Conservation (phyloP, 2,888 invertebrate genomes). For the Homarus gammarus region DNA sequence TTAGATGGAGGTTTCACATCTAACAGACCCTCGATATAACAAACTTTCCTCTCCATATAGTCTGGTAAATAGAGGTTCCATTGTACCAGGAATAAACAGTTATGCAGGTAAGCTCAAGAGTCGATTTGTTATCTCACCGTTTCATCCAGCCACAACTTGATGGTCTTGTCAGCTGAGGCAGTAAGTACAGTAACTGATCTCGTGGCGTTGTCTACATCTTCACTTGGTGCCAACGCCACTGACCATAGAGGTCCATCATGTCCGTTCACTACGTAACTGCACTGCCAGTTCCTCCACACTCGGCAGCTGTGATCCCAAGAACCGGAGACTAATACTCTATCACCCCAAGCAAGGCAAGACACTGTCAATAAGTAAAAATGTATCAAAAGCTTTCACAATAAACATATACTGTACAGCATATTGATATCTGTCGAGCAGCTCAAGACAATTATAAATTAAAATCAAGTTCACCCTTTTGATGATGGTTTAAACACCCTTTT, state of each 20-base stretch:
- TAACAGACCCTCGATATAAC: too few relatives aligned
- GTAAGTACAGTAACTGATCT: conserved; percentile 84
- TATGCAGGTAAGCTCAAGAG: too few relatives aligned
- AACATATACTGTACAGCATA: conserved; percentile 78
- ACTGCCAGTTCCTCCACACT: conserved; percentile 72
- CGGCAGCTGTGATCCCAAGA: conserved; percentile 75
- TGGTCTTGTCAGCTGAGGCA: conserved; percentile 94
- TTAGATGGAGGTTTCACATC: too few relatives aligned
- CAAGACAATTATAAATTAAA: not conserved
- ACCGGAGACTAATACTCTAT: conserved; percentile 86
- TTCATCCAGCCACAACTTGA: conserved; percentile 90
- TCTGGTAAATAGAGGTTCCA: too few relatives aligned
- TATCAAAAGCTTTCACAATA: conserved; percentile 79
- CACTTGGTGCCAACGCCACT: conserved; percentile 80
- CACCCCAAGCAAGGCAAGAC: conserved; percentile 69
- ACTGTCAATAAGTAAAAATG: conserved; percentile 77
- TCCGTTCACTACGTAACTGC: conserved; percentile 78
- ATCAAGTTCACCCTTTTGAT: not conserved
- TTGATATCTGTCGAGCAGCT: not conserved
- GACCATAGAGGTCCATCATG: conserved; percentile 91
- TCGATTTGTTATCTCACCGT: conserved; percentile 81
- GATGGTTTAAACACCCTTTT: too few relatives aligned
- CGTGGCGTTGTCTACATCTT: conserved; percentile 79
- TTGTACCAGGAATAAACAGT: too few relatives aligned
- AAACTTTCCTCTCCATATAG: too few relatives aligned